A percentile compares a stretch with the other conserved stretches of the same genome.
Evolutionary conservation across 1,140 invertebrate genomes (phyloP).

Genomic region (Odontomachus brunneus): DNA sequence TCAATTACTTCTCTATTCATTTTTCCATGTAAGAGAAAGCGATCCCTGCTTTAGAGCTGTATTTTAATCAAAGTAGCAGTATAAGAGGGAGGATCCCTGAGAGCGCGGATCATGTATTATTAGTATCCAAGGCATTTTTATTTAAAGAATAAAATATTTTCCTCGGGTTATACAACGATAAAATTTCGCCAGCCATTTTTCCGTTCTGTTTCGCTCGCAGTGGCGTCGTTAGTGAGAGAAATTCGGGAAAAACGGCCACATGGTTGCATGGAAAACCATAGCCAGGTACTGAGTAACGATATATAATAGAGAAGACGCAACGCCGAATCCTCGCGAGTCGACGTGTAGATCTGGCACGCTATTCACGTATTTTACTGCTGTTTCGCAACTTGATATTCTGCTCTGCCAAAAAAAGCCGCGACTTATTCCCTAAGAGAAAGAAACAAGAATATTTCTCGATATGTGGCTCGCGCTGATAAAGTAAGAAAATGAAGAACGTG

Average conservation of each 20-base stretch:
- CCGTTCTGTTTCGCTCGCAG: conserved; percentile 43
- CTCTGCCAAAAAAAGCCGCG: conserved; percentile 36
- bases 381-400: conserved; percentile 48
- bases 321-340: conserved; percentile 73
- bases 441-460: conserved; percentile 5
- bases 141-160: conserved; percentile 79
- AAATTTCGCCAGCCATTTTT: conserved; percentile 76
- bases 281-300: conserved; percentile 80
- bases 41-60: too few relatives aligned
- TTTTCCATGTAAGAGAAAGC: too few relatives aligned
- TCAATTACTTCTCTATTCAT: too few relatives aligned
- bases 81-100: not conserved
- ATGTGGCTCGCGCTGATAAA: not conserved
- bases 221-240: conserved; percentile 40
- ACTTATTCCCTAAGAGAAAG: conserved; percentile 56
- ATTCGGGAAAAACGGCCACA: conserved; percentile 64
- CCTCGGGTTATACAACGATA: conserved; percentile 76
- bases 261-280: conserved; percentile 75
- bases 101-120: conserved; percentile 22
- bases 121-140: conserved; percentile 81
- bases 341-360: conserved; percentile 62
- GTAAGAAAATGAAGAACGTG: conserved; percentile 46
- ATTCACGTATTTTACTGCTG: conserved; percentile 10
- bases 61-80: conserved; percentile 14
- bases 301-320: conserved; percentile 68